Percentiles rank a stretch among this genome's conserved stretches.
phyloP scores from a whole-genome alignment of 2,797 vertebrate species.

The Melanogrammus aeglefinus region DNA sequence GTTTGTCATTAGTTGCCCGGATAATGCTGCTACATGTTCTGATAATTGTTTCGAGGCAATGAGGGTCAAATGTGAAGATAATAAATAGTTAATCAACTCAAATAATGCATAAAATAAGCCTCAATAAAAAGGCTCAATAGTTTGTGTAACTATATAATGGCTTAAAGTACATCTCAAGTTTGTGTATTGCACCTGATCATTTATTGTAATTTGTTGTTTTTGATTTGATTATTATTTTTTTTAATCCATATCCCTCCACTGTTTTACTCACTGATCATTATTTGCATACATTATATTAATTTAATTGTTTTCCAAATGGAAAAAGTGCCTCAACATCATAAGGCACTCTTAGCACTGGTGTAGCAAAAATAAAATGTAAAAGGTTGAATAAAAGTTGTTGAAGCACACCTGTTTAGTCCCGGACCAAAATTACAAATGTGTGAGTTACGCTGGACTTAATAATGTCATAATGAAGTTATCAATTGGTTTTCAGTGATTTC shows the following conservation, averaged over 20 bases:
- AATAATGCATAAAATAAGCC: not conserved
- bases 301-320: conserved; percentile 15
- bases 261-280: not conserved
- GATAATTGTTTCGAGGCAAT: conserved; percentile 46
- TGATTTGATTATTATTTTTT: not conserved
- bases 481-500: not conserved
- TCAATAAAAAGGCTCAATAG: not conserved
- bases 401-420: conserved; percentile 34
- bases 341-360: not conserved
- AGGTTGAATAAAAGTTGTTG: not conserved
- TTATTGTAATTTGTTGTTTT: not conserved
- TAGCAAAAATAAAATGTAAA: not conserved
- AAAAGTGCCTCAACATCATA: conserved; percentile 59
- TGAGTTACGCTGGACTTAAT: not conserved
- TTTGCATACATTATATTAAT: too few species aligned
- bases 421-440: conserved; percentile 43
- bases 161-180: not conserved
- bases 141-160: not conserved
- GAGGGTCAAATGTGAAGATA: conserved; percentile 50
- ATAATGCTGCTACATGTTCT: conserved; percentile 64
- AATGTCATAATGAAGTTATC: not conserved
- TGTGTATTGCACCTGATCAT: not conserved
- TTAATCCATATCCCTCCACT: conserved; percentile 13
- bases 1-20: conserved; percentile 53
- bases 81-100: conserved; percentile 26